A percentile compares a stretch with the other conserved stretches of the same genome.
Evolutionary conservation across 1,140 invertebrate genomes (phyloP).

Genomic region (Limonius californicus): DNA sequence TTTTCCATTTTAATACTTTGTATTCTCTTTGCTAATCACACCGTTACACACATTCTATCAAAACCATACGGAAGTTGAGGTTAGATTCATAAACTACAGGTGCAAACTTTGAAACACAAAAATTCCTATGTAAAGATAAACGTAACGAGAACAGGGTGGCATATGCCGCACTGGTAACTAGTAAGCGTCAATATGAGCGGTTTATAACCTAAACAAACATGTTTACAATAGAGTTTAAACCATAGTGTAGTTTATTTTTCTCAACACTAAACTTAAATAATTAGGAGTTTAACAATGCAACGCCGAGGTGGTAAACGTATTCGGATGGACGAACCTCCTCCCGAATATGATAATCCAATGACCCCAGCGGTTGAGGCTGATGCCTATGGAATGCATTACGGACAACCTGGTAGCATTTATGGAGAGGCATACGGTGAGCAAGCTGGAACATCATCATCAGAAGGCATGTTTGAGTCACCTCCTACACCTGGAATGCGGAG

Average conservation of each 20-base stretch:
- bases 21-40: neutral
- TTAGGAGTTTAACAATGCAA: conserved; percentile 63
- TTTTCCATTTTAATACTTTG: conserved; percentile 14
- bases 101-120: neutral
- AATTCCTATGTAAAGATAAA: neutral
- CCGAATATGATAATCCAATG: conserved; percentile 79
- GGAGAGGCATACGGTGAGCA: conserved; percentile 40
- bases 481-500: conserved; percentile 46
- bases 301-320: conserved; percentile 81
- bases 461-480: conserved; percentile 46
- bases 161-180: too few relatives aligned
- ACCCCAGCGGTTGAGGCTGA: conserved; percentile 63
- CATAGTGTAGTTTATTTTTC: too few relatives aligned
- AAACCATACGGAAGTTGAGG: neutral
- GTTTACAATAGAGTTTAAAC: too few relatives aligned
- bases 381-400: conserved; percentile 46
- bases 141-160: too few relatives aligned
- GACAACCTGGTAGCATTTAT: conserved; percentile 29
- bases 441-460: conserved; percentile 40
- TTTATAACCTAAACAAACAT: too few relatives aligned
- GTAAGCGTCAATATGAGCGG: too few relatives aligned
- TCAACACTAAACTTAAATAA: too few relatives aligned
- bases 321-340: conserved; percentile 86
- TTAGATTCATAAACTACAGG: neutral
- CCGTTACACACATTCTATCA: neutral